phyloP scores from a whole-genome alignment of 1,140 invertebrate species.

The Pseudoatta argentina region DNA sequence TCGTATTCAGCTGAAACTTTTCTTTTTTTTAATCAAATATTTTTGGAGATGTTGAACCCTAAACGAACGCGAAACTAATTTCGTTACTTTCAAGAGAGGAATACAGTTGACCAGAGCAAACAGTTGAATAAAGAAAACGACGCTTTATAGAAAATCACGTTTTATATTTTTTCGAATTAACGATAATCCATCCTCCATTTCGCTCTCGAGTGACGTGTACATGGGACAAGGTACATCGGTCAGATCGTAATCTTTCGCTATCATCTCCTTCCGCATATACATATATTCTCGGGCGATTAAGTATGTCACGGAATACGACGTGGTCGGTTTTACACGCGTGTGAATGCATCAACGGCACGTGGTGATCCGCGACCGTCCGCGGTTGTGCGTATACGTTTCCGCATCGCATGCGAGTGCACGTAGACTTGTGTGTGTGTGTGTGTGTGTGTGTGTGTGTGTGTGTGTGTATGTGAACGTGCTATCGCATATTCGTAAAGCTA shows the following conservation, averaged over 20 bases:
- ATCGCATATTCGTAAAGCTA: not conserved
- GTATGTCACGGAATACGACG: constrained; percentile 47
- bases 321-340: constrained; percentile 33
- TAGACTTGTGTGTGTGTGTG: not conserved
- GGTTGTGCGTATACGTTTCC: constrained; percentile 54
- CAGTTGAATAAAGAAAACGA: not conserved
- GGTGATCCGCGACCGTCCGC: constrained; percentile 35
- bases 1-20: too few species aligned
- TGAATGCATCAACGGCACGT: constrained; percentile 59
- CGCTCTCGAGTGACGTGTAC: not conserved
- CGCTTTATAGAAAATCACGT: not conserved
- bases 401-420: constrained; percentile 38
- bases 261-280: not conserved
- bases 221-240: not conserved
- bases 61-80: not conserved
- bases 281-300: constrained; percentile 10
- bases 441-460: not conserved
- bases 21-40: not conserved
- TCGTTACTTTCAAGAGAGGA: not conserved
- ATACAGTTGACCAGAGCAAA: not conserved
- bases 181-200: not conserved
- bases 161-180: not conserved
- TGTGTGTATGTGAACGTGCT: too few species aligned
- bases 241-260: not conserved
- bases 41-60: not conserved